These are phyloP conservation scores for Amblyraja radiata DNA, from an alignment of 2,797 vertebrate species.

Conservation along the genomic window DNA sequence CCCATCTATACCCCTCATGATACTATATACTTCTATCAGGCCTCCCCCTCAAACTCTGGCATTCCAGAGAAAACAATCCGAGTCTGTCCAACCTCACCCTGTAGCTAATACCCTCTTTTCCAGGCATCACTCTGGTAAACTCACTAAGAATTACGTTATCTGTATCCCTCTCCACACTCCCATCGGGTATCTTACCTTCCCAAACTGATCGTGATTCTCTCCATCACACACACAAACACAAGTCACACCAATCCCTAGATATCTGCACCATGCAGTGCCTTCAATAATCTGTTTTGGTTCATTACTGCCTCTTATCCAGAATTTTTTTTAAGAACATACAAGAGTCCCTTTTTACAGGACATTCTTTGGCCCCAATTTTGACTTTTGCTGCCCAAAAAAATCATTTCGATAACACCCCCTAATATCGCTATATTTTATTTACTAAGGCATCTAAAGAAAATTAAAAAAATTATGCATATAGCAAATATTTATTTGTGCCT, in stretches of 20 bases:
- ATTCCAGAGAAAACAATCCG: too few species aligned
- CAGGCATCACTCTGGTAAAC: background rate
- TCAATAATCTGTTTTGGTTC: background rate
- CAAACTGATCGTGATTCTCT: background rate
- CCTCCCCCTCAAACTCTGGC: too few species aligned
- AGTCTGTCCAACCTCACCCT: too few species aligned
- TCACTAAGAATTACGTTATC: background rate
- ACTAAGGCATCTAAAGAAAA: background rate
- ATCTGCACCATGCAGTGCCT: background rate
- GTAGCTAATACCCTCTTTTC: too few species aligned
- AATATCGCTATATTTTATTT: constrained; percentile 7
- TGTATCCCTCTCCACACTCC: background rate
- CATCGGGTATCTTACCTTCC: background rate
- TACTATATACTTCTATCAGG: too few species aligned
- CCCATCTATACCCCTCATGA: too few species aligned
- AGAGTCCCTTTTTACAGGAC: background rate
- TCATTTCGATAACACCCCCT: background rate
- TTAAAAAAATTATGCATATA: background rate
- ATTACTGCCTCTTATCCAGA: background rate
- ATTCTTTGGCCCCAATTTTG: constrained; percentile 25
- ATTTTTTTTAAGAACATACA: background rate
- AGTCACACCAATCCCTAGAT: background rate
- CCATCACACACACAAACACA: background rate
- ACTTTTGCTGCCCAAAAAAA: background rate
- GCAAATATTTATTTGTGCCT: constrained; percentile 26